A percentile compares a stretch with the other conserved stretches of the same genome.
phyloP scores from a whole-genome alignment of 2,888 invertebrate species.

The Aphidius colemani region DNA sequence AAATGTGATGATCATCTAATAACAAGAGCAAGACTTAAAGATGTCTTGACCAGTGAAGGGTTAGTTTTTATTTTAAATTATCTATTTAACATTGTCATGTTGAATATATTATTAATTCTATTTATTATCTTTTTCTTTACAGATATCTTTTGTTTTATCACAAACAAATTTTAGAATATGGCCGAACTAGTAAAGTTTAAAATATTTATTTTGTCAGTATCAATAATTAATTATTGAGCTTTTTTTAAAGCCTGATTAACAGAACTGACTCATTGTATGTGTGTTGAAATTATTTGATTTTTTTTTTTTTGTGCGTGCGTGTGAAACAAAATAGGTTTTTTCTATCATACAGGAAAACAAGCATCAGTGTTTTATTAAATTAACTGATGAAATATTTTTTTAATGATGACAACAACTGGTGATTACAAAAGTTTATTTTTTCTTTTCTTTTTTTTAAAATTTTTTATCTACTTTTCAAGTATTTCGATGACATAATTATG shows the following conservation, averaged over 20 bases:
- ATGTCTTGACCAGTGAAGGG: slow-evolving; percentile 96
- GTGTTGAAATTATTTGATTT: too few relatives aligned
- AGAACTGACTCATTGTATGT: not conserved
- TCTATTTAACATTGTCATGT: slow-evolving; percentile 10
- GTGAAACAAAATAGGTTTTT: too few relatives aligned
- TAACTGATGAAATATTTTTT: slow-evolving; percentile 16
- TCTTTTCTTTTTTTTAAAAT: not conserved
- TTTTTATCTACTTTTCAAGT: slow-evolving; percentile 13
- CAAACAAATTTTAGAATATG: slow-evolving; percentile 91
- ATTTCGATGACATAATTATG: slow-evolving; percentile 17
- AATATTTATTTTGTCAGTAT: slow-evolving; percentile 40
- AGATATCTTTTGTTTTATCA: slow-evolving; percentile 96
- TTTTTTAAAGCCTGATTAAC: slow-evolving; percentile 9
- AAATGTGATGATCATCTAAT: slow-evolving; percentile 97
- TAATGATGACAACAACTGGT: slow-evolving; percentile 14
- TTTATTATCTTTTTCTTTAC: slow-evolving; percentile 56
- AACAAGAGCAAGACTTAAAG: slow-evolving; percentile 82
- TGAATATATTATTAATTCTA: not conserved
- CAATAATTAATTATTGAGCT: not conserved
- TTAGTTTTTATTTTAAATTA: slow-evolving; percentile 58
- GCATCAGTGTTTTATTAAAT: slow-evolving; percentile 9
- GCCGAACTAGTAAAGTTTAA: slow-evolving; percentile 55
- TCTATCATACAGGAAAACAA: too few relatives aligned
- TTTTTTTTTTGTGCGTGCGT: too few relatives aligned
- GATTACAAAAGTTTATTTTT: not conserved